These are phyloP conservation scores for Heterocephalus glaber DNA, from an alignment of 2,113 vertebrate genomes.

Conservation along the genomic window DNA sequence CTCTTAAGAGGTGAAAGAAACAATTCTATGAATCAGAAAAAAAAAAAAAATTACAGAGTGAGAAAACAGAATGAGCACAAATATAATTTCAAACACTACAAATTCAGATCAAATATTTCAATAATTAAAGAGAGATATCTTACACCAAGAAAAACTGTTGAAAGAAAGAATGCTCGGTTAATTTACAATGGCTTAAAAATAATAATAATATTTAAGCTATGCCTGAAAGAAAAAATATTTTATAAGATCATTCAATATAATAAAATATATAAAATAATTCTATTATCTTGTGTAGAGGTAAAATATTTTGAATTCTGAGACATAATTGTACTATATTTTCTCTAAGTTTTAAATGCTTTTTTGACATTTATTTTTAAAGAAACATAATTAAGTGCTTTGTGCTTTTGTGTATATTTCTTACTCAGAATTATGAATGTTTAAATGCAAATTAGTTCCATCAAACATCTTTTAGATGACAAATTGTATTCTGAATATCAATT, in stretches of 20 bases:
- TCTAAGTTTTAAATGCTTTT: conserved; percentile 79
- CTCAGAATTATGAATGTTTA: conserved; percentile 75
- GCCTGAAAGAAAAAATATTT: neutral
- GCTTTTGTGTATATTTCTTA: conserved; percentile 73
- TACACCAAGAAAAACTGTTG: neutral
- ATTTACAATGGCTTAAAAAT: conserved; percentile 37
- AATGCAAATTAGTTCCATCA: conserved; percentile 82
- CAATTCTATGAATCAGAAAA: neutral
- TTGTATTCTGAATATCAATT: conserved; percentile 80
- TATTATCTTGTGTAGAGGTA: conserved; percentile 68
- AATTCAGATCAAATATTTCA: conserved; percentile 19
- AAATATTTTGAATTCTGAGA: conserved; percentile 78
- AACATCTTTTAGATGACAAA: conserved; percentile 81
- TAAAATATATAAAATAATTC: conserved; percentile 69
- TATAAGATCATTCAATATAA: conserved; percentile 51
- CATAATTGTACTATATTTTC: conserved; percentile 74
- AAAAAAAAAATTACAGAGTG: neutral
- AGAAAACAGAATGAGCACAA: conserved; percentile 21
- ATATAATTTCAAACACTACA: neutral
- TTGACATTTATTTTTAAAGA: conserved; percentile 82
- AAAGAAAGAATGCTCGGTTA: neutral
- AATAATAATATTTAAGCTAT: neutral
- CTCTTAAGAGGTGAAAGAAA: neutral
- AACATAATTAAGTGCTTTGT: conserved; percentile 81
- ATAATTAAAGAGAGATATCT: conserved; percentile 1